Base-by-base conservation (phyloP, 2,888 invertebrate genomes). In the Galeruca laticollis region DNA sequence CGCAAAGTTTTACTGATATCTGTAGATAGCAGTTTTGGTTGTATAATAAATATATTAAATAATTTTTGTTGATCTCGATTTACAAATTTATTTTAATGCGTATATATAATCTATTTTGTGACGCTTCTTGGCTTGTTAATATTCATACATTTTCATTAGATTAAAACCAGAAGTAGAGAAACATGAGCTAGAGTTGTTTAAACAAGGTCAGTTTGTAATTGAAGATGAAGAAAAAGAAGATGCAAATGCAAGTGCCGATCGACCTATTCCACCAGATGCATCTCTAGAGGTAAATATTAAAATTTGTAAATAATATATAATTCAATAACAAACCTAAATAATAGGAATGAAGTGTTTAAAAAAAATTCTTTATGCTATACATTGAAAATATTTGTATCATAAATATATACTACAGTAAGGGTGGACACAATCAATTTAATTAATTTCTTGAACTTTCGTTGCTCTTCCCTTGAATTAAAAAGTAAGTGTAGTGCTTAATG, bases 151-250 rank as follows among this genome's bases (percentile, higher is more conserved):
- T 47, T 47, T 47, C 0, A 18, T 47, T 69, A 82, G 97, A 70
- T 88, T 99, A 83, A 97, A 96, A 86, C 92, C 94, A 0, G 99
- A 99, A 82, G 97, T 98, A 15, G 99, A 99, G 86, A 97, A 96
- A 82, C 93, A 93, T 78, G 96, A 97, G 84, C 84, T 97, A 82
- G 97, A 97, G 83, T 87, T 97, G 77, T 97, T 95, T 88, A 89
- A 92, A 5, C 94, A 96, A 84, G 97, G 97, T 60, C 95, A 97
- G 87, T 93, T 97, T 84, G 94, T 95, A 57, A 95, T 96, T 78
- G 94, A 94, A 76, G 96, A 97, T 79, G 93, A 94, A 85, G 93
- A 94, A 76, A 95, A 94, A 79, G 96, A 96, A 83, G 95, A 96
- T 78, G 94, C 94, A 0, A 93, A 94, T 49, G 91, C 91, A 20